Evolutionary conservation across 2,113 vertebrate genomes (phyloP), one percentile per base, ranked within the genome.

Genomic region (Pseudorhombus dupliciocellatus): DNA sequence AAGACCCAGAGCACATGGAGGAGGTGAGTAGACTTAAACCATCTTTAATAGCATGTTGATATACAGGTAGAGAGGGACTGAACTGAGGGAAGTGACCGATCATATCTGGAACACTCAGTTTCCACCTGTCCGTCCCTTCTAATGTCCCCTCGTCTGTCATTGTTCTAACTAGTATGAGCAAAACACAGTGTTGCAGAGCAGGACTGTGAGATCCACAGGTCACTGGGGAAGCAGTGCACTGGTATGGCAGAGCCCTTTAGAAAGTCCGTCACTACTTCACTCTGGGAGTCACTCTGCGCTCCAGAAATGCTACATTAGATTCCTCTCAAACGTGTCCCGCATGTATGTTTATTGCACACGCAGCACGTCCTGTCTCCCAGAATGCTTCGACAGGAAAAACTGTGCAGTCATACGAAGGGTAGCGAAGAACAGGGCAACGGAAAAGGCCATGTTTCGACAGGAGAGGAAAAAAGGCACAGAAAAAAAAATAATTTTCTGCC

Each of bases 1-100:
- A 87, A 83, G 60, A 87, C 84, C 15, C 20, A 50, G 77, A 82
- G 44, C 62, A 75, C 70, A 7, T 28, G 40, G 57, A 2, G 24
- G 75, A 52, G 48, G 73, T 84, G 75, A 85, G 83, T 80, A 80
- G 77, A 89, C 67, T 91, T 87, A 88, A 92, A 90, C 90, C 40
- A 90, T 92, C 80, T 93, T 93, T 92, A 92, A 91, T 93, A 92
- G 87, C 88, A 91, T 89, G 89, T 92, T 88, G 83, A 90, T 89
- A 90, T 88, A 90, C 88, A 88, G 79, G 80, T 75, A 86, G 83
- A 88, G 82, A 84, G 75, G 82, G 84, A 65, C 66, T 86, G 73
- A 86, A 84, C 81, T 66, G 82, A 77, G 80, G 79, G 64, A 89
- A 37, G 61, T 57, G 83, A 87, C 82, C 57, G 70, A 78, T 84